These are phyloP conservation scores for Drosophila paracracens DNA, from an alignment of 2,888 invertebrate genomes.

Conservation along the genomic window DNA sequence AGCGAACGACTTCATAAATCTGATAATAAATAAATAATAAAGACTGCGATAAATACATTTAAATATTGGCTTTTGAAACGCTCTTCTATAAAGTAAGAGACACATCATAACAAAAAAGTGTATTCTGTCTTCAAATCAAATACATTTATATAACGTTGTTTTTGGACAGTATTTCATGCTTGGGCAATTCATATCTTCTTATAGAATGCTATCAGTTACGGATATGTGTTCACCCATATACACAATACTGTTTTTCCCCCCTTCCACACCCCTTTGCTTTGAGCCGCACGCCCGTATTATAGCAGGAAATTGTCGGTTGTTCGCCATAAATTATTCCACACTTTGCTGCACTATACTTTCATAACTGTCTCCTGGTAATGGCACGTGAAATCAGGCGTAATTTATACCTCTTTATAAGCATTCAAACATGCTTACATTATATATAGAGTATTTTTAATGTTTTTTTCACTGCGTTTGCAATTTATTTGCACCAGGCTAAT, in stretches of 20 bases:
- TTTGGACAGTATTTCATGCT: background rate
- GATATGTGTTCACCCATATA: constrained; percentile 3
- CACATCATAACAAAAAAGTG: background rate
- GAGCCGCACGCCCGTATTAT: constrained; percentile 23
- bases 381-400: constrained; percentile 53
- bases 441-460: constrained; percentile 5
- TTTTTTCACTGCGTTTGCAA: constrained; percentile 28
- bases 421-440: constrained; percentile 45
- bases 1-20: background rate
- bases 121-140: background rate
- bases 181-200: background rate
- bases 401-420: constrained; percentile 51
- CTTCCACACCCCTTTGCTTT: background rate
- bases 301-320: constrained; percentile 56
- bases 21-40: too few relatives aligned
- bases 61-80: background rate
- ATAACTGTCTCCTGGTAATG: constrained; percentile 45
- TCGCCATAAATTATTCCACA: constrained; percentile 60
- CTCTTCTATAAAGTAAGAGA: background rate
- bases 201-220: background rate
- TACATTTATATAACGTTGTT: background rate
- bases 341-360: constrained; percentile 43
- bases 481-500: constrained; percentile 64
- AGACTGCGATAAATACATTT: too few relatives aligned
- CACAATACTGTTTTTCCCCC: background rate